Base-by-base conservation (phyloP, 2,888 invertebrate genomes). In the Cremastobaeus sp. region DNA sequence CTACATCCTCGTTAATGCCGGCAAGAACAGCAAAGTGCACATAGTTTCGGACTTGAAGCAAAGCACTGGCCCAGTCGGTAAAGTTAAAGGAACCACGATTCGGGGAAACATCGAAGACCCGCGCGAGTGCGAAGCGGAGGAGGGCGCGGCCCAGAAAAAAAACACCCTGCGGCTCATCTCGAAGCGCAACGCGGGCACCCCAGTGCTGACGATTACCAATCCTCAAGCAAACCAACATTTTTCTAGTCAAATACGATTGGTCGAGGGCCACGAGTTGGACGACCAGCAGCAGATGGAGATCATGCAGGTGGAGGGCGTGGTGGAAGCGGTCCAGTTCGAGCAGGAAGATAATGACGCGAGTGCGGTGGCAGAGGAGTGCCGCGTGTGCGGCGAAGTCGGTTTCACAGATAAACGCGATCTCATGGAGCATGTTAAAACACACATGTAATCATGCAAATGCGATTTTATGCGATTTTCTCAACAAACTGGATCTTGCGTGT, bases 391-490 rank as follows among this genome's bases (percentile, higher is more conserved):
- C 0, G 84, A 85, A 59, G 17, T 64, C 3, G 86, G 84, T 60
- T 88, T 88, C 76, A 76, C 78, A 17, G 84, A 84, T 43, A 86
- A 87, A 78, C 82, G 81, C 50, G 82, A 83, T 18, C 78, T 88
- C 14, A 86, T 85, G 83, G 86, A 85, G 59, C 88, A 88, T 71
- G 85, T 88, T 17, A 86, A 86, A 57, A 83, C 85, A 76, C 88
- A 88, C 65, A 87, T 88, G 77, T 88, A 87, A 83, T 77, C 37
- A 60, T 34, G 12, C 75, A 60, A 60, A n/a, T n/a, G n/a, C n/a
- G n/a, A n/a, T n/a, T n/a, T n/a, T n/a, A 60, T 48, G 47, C 6
- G 20, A 30, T 48, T 48, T 17, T 34, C 9, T 5, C 20, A 11
- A 41, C 14, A 32, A 43, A 41, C 14, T 37, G 25, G 32, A 47